phyloP scores from a whole-genome alignment of 2,888 invertebrate genomes.

The Athetis lepigone region DNA sequence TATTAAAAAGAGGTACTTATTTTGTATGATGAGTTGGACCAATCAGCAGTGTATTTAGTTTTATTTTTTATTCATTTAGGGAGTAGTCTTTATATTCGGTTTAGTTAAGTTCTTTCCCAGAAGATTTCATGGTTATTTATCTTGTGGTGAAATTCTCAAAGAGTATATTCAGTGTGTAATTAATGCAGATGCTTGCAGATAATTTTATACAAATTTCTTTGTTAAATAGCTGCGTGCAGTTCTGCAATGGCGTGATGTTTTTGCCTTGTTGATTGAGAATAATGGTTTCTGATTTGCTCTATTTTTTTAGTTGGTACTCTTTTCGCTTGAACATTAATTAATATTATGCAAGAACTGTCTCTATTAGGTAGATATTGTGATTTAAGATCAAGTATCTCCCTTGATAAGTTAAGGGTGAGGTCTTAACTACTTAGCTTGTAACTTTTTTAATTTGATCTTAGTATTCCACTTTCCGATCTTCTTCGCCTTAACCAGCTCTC shows the following conservation, averaged over 20 bases:
- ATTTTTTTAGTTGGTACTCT: conserved; percentile 12
- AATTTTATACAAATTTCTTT: conserved; percentile 14
- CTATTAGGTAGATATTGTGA: neutral
- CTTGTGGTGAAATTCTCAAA: neutral
- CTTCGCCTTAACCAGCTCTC: too few relatives aligned
- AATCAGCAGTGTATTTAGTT: neutral
- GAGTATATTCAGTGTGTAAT: neutral
- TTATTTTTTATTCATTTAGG: too few relatives aligned
- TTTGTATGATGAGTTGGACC: neutral
- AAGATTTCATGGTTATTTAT: too few relatives aligned
- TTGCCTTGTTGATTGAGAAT: conserved; percentile 38
- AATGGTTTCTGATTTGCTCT: conserved; percentile 35
- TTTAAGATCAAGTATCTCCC: too few relatives aligned
- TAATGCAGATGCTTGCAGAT: conserved; percentile 16
- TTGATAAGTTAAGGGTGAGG: too few relatives aligned
- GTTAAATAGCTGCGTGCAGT: conserved; percentile 15
- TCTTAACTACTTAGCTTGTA: too few relatives aligned
- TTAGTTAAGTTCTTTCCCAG: too few relatives aligned
- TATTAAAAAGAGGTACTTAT: conserved; percentile 75
- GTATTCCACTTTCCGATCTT: too few relatives aligned
- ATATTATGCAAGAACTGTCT: neutral
- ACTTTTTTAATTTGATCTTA: too few relatives aligned
- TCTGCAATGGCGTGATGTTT: conserved; percentile 19
- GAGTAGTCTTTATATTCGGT: too few relatives aligned
- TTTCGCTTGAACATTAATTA: conserved; percentile 11